Conservation (phyloP, 2,888 invertebrate genomes). For the Idaea dimidiata region DNA sequence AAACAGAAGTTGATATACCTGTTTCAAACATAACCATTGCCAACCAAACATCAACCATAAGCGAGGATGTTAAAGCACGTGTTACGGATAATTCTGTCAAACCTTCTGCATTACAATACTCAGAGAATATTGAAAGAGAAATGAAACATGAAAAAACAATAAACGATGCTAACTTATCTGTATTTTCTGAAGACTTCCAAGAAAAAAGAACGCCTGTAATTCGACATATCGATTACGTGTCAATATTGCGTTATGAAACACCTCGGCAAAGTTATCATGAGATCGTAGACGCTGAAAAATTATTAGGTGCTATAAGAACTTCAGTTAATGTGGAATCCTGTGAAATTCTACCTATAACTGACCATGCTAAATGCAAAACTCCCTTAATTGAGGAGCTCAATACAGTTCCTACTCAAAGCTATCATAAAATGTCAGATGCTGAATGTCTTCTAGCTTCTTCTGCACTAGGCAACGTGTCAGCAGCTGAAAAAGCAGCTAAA, state of each 20-base stretch:
- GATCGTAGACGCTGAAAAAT: slow-evolving; percentile 47
- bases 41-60: too few relatives aligned
- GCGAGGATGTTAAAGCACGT: neutral
- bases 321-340: slow-evolving; percentile 25
- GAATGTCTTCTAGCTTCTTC: slow-evolving; percentile 35
- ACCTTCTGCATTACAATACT: neutral
- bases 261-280: slow-evolving; percentile 49
- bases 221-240: slow-evolving; percentile 7
- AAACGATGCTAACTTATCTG: neutral
- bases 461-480: slow-evolving; percentile 27
- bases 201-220: slow-evolving; percentile 6
- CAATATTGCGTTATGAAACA: slow-evolving; percentile 33
- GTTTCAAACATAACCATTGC: neutral
- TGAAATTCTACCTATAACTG: slow-evolving; percentile 26
- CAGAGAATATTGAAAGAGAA: neutral
- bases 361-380: slow-evolving; percentile 19
- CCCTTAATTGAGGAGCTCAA: slow-evolving; percentile 13
- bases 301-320: slow-evolving; percentile 23
- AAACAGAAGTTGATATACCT: slow-evolving; percentile 7
- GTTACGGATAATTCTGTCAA: neutral
- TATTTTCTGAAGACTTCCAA: neutral
- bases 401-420: slow-evolving; percentile 26
- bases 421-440: slow-evolving; percentile 32
- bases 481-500: slow-evolving; percentile 23
- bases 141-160: neutral